These are phyloP conservation scores for Trichogramma dendrolimi DNA, from an alignment of 2,888 invertebrate genomes.

Conservation along the genomic window DNA sequence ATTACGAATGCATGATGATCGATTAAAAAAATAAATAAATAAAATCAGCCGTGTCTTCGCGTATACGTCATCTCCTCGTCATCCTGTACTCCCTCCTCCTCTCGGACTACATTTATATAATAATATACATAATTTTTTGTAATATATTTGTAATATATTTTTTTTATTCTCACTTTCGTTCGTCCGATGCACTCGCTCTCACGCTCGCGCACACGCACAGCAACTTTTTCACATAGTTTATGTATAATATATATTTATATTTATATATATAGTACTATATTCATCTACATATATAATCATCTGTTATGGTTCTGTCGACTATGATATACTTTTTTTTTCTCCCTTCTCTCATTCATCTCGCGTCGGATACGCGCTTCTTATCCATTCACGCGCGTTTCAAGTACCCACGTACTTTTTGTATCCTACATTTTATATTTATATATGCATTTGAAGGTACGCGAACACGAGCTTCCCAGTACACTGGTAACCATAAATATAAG, in stretches of 20 bases:
- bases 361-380: too few relatives aligned
- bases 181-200: constrained; percentile 13
- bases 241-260: constrained; percentile 33
- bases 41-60: too few relatives aligned
- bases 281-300: constrained; percentile 27
- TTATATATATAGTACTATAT: constrained; percentile 36
- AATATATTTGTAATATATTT: constrained; percentile 32
- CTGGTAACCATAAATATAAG: too few relatives aligned
- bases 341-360: too few relatives aligned
- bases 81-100: constrained; percentile 18
- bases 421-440: too few relatives aligned
- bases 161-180: constrained; percentile 7
- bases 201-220: background rate
- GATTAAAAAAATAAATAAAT: too few relatives aligned
- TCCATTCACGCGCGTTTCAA: too few relatives aligned
- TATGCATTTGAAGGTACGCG: too few relatives aligned
- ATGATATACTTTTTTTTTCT: too few relatives aligned
- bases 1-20: too few relatives aligned
- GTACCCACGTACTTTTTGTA: too few relatives aligned
- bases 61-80: constrained; percentile 1
- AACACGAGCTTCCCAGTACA: too few relatives aligned
- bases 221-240: constrained; percentile 23
- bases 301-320: constrained; percentile 13
- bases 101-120: constrained; percentile 34
- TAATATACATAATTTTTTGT: constrained; percentile 34